phyloP scores from a whole-genome alignment of 2,888 invertebrate species.

The Pachymerium ferrugineum region DNA sequence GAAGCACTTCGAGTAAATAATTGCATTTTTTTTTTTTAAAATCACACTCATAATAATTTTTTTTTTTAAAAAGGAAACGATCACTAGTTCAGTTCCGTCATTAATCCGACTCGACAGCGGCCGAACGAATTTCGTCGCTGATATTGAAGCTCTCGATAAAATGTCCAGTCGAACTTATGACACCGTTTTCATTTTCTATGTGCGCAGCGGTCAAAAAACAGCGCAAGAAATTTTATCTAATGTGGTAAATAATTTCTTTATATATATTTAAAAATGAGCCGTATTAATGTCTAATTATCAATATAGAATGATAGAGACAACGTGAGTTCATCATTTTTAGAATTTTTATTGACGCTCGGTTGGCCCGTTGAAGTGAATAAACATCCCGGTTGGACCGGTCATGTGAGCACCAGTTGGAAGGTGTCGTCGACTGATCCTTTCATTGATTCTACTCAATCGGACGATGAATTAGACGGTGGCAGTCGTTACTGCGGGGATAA shows the following conservation, averaged over 20 bases:
- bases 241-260: slow-evolving; percentile 52
- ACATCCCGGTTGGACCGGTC: slow-evolving; percentile 94
- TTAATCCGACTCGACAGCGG: slow-evolving; percentile 67
- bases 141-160: slow-evolving; percentile 75
- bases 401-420: slow-evolving; percentile 78
- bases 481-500: slow-evolving; percentile 74
- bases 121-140: slow-evolving; percentile 65
- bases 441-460: slow-evolving; percentile 24
- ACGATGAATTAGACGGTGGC: slow-evolving; percentile 55
- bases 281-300: background rate
- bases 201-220: slow-evolving; percentile 73
- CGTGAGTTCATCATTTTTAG: slow-evolving; percentile 54
- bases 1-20: slow-evolving; percentile 54
- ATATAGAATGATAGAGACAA: slow-evolving; percentile 38
- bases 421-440: slow-evolving; percentile 40
- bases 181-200: slow-evolving; percentile 91
- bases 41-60: background rate
- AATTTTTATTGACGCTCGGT: slow-evolving; percentile 67
- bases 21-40: slow-evolving; percentile 31
- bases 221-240: slow-evolving; percentile 75
- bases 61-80: slow-evolving; percentile 1
- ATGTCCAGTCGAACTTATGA: slow-evolving; percentile 81
- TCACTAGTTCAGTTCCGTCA: slow-evolving; percentile 40
- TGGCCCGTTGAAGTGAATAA: slow-evolving; percentile 76
- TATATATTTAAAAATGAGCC: background rate